A percentile compares a stretch with the other conserved stretches of the same genome.
phyloP scores from a whole-genome alignment of 2,888 invertebrate genomes.

The Xestia ashworthii region DNA sequence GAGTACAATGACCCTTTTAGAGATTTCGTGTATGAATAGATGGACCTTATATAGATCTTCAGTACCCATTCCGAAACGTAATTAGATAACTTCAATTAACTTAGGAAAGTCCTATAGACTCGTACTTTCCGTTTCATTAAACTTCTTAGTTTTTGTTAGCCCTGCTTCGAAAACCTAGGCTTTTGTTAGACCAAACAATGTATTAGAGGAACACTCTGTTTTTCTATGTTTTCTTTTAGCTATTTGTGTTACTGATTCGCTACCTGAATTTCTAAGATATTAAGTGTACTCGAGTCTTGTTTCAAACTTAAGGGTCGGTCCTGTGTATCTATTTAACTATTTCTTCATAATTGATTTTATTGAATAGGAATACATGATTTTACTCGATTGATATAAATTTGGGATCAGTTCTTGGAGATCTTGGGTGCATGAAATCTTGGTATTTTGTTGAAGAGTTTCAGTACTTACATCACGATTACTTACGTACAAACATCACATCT shows the following conservation, averaged over 20 bases:
- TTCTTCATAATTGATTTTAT: slow-evolving; percentile 2
- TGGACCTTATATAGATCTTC: neutral
- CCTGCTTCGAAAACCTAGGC: neutral
- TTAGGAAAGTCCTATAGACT: slow-evolving; percentile 9
- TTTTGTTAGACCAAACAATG: slow-evolving; percentile 14
- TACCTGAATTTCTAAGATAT: neutral
- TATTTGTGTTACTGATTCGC: neutral
- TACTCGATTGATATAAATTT: neutral
- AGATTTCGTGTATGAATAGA: no score
- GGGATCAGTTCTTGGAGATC: neutral
- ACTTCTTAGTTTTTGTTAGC: slow-evolving; percentile 17
- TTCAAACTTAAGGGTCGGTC: neutral
- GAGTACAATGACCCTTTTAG: no score
- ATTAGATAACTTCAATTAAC: slow-evolving; percentile 16
- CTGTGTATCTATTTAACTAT: neutral
- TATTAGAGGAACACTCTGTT: slow-evolving; percentile 2
- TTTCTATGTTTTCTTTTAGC: neutral
- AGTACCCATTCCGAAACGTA: slow-evolving; percentile 12
- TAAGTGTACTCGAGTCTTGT: neutral
- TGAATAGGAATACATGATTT: neutral
- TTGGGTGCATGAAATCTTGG: neutral
- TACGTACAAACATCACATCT: no score
- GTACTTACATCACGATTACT: neutral
- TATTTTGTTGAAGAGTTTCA: neutral
- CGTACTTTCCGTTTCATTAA: slow-evolving; percentile 27